phyloP scores from a whole-genome alignment of 2,113 vertebrate species.

The Hypocryptadius cinnamomeus region DNA sequence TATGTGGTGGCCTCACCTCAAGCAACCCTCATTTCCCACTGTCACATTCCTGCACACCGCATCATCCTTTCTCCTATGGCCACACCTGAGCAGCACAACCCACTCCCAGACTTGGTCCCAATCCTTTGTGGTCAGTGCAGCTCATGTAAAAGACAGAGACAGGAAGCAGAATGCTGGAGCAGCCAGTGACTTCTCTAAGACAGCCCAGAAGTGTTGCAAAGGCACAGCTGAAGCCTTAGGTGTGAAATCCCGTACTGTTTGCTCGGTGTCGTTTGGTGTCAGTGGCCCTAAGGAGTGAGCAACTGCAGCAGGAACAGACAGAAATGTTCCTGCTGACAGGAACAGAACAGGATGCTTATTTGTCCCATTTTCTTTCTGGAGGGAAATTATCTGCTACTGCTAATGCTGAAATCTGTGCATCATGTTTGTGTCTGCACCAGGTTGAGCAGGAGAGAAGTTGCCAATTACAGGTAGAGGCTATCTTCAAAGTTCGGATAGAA shows the following conservation, averaged over 20 bases:
- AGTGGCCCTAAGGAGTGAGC: background rate
- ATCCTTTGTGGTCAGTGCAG: background rate
- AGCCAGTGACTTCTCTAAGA: background rate
- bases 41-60: background rate
- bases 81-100: background rate
- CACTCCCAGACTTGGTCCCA: background rate
- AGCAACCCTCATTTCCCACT: background rate
- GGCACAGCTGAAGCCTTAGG: background rate
- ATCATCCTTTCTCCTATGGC: background rate
- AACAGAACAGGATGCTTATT: constrained; percentile 19
- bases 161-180: background rate
- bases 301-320: background rate
- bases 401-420: background rate
- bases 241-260: background rate
- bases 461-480: background rate
- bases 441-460: background rate
- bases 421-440: background rate
- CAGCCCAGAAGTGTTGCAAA: background rate
- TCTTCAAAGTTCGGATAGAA: background rate
- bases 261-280: background rate
- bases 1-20: background rate
- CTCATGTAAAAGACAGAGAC: background rate
- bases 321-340: background rate
- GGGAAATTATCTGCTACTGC: background rate
- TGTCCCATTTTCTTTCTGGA: constrained; percentile 5